Percentiles rank a stretch among this genome's conserved stretches.
phyloP scores from a whole-genome alignment of 2,113 vertebrate species.

The Notothenia rossii region DNA sequence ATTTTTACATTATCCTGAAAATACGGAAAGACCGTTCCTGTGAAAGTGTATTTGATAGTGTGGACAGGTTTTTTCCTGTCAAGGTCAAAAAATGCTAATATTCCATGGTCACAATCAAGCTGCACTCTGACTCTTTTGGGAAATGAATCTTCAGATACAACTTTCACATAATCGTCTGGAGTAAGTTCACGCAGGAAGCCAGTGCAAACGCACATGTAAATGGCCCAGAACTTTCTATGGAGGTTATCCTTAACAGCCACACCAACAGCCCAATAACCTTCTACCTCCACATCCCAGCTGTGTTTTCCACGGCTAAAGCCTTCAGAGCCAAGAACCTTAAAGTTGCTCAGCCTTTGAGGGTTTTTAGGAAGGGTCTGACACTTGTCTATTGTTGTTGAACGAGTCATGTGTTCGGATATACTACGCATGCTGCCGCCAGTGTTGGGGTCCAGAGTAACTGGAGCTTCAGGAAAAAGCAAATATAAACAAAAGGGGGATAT shows the following conservation, averaged over 20 bases:
- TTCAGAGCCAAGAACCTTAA: rapidly evolving
- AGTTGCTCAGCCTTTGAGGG: rapidly evolving
- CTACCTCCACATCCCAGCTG: conserved; percentile 49
- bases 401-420: conserved; percentile 33
- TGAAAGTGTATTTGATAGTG: neutral
- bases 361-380: rapidly evolving
- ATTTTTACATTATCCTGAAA: neutral
- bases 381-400: rapidly evolving
- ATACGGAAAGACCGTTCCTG: neutral
- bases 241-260: neutral
- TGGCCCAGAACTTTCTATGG: rapidly evolving
- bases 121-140: conserved; percentile 41
- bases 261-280: rapidly evolving
- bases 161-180: rapidly evolving
- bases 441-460: conserved; percentile 60
- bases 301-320: conserved; percentile 47
- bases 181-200: rapidly evolving
- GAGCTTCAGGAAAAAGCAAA: conserved; percentile 26
- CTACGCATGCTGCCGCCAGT: rapidly evolving
- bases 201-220: rapidly evolving
- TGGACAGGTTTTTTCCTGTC: rapidly evolving
- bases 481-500: neutral
- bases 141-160: rapidly evolving
- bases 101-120: conserved; percentile 38
- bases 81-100: conserved; percentile 51